Evolutionary conservation across 2,113 vertebrate genomes (phyloP).

Genomic region (Pandion haliaetus): DNA sequence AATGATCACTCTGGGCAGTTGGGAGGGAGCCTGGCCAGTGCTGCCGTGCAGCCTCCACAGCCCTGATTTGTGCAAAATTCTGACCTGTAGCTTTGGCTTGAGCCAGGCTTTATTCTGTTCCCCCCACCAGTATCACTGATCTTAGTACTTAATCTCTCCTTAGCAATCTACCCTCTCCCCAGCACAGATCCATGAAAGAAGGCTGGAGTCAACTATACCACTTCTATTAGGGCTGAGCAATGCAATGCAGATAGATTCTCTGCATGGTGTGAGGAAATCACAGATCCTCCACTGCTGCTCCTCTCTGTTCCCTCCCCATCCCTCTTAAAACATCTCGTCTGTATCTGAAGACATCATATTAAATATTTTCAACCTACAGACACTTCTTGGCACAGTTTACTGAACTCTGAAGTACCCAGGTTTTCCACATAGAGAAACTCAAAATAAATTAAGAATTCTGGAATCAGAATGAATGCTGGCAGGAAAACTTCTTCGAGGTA

Average conservation of each 20-base stretch:
- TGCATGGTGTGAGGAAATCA: neutral
- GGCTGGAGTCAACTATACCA: neutral
- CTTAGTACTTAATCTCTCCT: neutral
- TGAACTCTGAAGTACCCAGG: neutral
- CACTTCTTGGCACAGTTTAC: neutral
- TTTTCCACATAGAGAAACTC: neutral
- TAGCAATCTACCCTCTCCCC: neutral
- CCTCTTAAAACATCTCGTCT: neutral
- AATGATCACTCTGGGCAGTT: slow-evolving; percentile 1
- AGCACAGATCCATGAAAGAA: neutral
- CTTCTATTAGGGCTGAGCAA: neutral
- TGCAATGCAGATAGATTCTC: accelerated
- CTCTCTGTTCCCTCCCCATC: neutral
- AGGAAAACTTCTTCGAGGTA: neutral
- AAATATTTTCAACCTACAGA: slow-evolving; percentile 13
- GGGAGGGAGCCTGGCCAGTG: neutral
- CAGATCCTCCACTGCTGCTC: neutral
- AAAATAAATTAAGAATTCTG: slow-evolving; percentile 7
- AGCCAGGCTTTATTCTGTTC: neutral
- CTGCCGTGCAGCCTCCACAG: neutral
- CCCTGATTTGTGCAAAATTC: neutral
- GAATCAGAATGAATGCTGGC: neutral
- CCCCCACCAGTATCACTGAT: neutral
- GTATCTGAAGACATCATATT: neutral
- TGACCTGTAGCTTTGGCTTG: neutral